A percentile compares a stretch with the other conserved stretches of the same genome.
These are phyloP conservation scores for Columba guinea DNA, from an alignment of 2,797 vertebrate species.

Conservation along the genomic window DNA sequence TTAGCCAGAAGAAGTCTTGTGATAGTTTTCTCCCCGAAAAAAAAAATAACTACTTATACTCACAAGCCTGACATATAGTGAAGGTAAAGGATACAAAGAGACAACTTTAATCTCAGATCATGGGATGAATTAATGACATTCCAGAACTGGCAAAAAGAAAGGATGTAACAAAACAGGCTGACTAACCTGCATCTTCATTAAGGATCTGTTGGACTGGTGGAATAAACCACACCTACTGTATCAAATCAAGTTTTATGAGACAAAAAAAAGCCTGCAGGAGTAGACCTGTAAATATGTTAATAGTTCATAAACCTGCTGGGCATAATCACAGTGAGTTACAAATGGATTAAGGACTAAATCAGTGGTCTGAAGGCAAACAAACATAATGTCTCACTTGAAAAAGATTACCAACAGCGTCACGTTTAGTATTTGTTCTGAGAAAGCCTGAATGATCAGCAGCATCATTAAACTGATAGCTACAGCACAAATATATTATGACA, in stretches of 20 bases:
- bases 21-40: not conserved
- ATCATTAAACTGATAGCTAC: not conserved
- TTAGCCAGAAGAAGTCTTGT: not conserved
- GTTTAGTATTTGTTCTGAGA: not conserved
- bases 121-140: not conserved
- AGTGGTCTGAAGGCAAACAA: not conserved
- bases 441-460: not conserved
- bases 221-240: not conserved
- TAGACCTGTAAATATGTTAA: not conserved
- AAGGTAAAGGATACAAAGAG: not conserved
- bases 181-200: not conserved
- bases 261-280: not conserved
- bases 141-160: not conserved
- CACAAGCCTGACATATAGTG: not conserved
- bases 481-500: not conserved
- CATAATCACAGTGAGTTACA: not conserved
- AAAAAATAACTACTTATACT: not conserved
- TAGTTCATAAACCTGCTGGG: not conserved
- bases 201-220: not conserved
- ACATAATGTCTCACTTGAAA: not conserved
- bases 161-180: not conserved
- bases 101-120: not conserved
- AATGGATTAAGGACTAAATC: not conserved
- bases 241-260: not conserved
- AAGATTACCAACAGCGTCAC: not conserved